phyloP scores from a whole-genome alignment of 2,113 vertebrate species.

The Cichladusa arquata region DNA sequence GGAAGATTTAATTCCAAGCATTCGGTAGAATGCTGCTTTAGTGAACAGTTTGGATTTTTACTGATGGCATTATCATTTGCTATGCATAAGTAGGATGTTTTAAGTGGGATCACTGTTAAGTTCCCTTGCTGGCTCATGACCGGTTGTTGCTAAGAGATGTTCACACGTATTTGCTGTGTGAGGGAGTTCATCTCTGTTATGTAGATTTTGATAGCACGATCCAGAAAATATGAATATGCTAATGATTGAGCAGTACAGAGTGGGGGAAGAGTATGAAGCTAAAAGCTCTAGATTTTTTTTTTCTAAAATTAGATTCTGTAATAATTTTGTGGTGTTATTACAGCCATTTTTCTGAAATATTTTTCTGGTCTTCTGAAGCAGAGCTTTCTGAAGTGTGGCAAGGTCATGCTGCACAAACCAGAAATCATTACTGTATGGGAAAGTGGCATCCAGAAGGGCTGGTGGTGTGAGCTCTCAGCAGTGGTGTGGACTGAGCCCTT shows the following conservation, averaged over 20 bases:
- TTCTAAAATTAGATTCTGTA: not conserved
- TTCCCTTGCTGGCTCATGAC: conserved; percentile 64
- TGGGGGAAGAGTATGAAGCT: not conserved
- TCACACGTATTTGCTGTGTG: conserved; percentile 63
- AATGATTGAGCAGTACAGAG: conserved; percentile 34
- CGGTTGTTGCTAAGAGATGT: conserved; percentile 70
- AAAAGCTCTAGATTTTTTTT: not conserved
- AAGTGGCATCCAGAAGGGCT: not conserved
- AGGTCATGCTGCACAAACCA: not conserved
- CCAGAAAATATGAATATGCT: conserved; percentile 60
- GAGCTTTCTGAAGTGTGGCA: not conserved
- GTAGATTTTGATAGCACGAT: conserved; percentile 63
- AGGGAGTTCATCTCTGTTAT: conserved; percentile 63
- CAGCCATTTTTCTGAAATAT: not conserved
- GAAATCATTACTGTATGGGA: not conserved
- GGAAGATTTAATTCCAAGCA: conserved; percentile 13
- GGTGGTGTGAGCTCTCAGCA: not conserved
- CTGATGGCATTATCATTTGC: conserved; percentile 60
- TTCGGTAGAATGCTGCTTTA: not conserved
- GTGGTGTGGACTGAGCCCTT: not conserved
- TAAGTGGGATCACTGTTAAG: conserved; percentile 61
- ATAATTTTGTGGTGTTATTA: not conserved
- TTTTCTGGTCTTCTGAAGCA: not conserved
- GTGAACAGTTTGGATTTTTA: conserved; percentile 44
- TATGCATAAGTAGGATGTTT: conserved; percentile 67